Evolutionary conservation across 2,113 vertebrate genomes (phyloP).

Genomic region (Callithrix jacchus): DNA sequence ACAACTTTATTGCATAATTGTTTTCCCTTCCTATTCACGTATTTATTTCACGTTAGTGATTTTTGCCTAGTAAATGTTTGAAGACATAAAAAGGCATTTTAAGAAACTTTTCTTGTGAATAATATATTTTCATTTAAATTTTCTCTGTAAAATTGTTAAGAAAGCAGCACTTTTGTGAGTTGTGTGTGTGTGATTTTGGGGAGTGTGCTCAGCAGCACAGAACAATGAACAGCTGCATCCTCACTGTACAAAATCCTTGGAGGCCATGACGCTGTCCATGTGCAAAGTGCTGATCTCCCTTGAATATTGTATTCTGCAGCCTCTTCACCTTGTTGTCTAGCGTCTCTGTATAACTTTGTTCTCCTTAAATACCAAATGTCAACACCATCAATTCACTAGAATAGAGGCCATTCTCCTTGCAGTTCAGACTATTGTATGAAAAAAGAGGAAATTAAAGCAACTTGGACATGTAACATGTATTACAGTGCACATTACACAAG

Average conservation of each 20-base stretch:
- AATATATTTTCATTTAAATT: neutral
- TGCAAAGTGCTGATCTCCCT: neutral
- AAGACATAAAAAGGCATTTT: neutral
- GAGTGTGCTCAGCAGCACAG: neutral
- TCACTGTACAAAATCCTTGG: neutral
- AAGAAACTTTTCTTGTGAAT: neutral
- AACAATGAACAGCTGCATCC: neutral
- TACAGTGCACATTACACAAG: fast-evolving
- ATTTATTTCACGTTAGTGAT: neutral
- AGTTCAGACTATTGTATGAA: neutral
- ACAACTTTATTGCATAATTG: neutral
- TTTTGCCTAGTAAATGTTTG: neutral
- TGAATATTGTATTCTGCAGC: fast-evolving
- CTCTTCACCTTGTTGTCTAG: neutral
- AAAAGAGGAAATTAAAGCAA: neutral
- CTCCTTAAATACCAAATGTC: neutral
- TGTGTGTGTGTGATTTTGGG: neutral
- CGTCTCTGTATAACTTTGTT: neutral
- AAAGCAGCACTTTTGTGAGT: neutral
- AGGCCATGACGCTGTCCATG: neutral
- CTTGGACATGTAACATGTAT: fast-evolving
- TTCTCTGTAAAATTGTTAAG: neutral
- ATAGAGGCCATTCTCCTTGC: neutral
- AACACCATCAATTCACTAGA: neutral
- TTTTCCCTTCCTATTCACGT: neutral